Percentiles rank a stretch among this genome's conserved stretches.
Evolutionary conservation across 2,888 invertebrate genomes (phyloP).

Genomic region (Nomada goodeniana): DNA sequence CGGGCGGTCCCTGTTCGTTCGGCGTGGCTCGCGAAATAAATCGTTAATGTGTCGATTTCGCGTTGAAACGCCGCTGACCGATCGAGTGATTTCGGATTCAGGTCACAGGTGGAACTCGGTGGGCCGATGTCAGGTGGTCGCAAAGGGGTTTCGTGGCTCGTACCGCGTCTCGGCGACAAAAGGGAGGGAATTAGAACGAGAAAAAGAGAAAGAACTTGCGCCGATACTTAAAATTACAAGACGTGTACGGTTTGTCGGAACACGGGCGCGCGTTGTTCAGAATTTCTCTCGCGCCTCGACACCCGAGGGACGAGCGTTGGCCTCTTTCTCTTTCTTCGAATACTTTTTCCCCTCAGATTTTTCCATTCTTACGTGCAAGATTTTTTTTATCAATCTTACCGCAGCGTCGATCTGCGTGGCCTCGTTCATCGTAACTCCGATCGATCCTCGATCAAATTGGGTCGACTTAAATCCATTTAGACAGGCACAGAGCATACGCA

Average conservation of each 20-base stretch:
- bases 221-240: conserved; percentile 70
- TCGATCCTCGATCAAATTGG: no score
- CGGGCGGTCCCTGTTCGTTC: conserved; percentile 54
- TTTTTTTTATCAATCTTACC: background rate
- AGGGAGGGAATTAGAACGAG: background rate
- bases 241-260: conserved; percentile 62
- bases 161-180: conserved; percentile 38
- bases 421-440: no score
- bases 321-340: conserved; percentile 10
- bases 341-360: conserved; percentile 29
- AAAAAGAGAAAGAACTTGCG: conserved; percentile 35
- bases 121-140: conserved; percentile 65
- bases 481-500: no score
- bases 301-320: conserved; percentile 7
- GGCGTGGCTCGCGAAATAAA: conserved; percentile 70
- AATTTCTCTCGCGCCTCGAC: conserved; percentile 32
- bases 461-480: no score
- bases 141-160: conserved; percentile 62
- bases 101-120: conserved; percentile 57
- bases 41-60: conserved; percentile 74
- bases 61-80: conserved; percentile 40
- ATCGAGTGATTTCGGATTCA: conserved; percentile 66
- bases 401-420: no score
- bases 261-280: conserved; percentile 48
- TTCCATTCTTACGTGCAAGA: background rate